Conservation (phyloP, 37 sponge, comb jelly and placozoan species). For the Mnemiopsis leidyi region DNA sequence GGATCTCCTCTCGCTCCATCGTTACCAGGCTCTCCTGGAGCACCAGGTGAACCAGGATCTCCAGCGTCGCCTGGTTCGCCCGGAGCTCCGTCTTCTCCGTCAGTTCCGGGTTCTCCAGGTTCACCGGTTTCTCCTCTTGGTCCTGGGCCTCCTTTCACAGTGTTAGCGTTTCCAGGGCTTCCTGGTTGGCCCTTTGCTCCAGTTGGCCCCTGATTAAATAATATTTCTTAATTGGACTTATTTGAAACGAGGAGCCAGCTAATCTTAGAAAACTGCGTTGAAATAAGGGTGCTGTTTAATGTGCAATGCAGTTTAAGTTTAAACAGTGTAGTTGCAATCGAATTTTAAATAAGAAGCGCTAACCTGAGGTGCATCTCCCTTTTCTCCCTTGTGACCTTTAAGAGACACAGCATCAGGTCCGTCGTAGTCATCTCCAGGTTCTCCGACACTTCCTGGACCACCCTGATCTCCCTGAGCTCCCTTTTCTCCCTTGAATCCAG, state of each 20-base stretch:
- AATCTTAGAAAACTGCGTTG: no score
- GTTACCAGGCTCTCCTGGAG: constrained; percentile 36
- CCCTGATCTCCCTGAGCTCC: not conserved
- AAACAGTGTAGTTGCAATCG: no score
- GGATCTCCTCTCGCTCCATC: constrained; percentile 59
- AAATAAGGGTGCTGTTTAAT: no score
- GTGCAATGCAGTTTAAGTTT: no score
- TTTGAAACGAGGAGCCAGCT: no score
- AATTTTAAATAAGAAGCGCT: no score
- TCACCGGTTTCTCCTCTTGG: not conserved
- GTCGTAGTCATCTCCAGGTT: not conserved
- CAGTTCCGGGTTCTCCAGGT: not conserved
- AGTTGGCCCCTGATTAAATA: not conserved
- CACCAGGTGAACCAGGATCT: constrained; percentile 64
- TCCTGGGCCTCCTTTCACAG: not conserved
- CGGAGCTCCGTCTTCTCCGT: not conserved
- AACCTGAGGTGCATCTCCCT: not conserved
- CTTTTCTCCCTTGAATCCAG: not conserved
- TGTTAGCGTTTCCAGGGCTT: not conserved
- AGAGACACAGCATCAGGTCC: not conserved
- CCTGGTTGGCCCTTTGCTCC: constrained; percentile 9
- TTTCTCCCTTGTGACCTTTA: not conserved
- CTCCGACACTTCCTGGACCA: not conserved
- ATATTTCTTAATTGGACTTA: no score
- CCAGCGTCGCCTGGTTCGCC: constrained; percentile 56